phyloP scores from a whole-genome alignment of 2,113 vertebrate genomes.

The Gasterosteus nipponicus region DNA sequence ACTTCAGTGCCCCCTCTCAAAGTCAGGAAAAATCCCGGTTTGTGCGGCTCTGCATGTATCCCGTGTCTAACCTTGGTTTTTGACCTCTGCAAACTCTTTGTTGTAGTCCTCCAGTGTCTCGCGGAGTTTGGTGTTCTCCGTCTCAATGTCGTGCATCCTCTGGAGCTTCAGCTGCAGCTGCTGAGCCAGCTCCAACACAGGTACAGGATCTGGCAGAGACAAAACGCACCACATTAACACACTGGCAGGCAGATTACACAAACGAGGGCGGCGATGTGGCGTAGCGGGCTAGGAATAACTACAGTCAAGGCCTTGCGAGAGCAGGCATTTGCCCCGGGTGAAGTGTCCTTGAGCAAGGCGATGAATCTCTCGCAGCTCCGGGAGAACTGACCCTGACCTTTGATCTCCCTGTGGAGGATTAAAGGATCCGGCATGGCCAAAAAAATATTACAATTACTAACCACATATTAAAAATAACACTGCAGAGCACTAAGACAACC shows the following conservation, averaged over 20 bases:
- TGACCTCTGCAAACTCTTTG: constrained; percentile 98
- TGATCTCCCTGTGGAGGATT: constrained; percentile 46
- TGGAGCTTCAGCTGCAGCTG: constrained; percentile 99
- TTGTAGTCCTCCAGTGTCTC: constrained; percentile 99
- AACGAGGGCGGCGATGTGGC: constrained; percentile 60
- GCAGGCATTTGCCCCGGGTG: constrained; percentile 46
- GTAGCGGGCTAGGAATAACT: constrained; percentile 67
- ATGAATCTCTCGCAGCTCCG: constrained; percentile 69
- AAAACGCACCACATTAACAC: constrained; percentile 66
- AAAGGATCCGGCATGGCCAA: constrained; percentile 29
- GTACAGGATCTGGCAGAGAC: constrained; percentile 88
- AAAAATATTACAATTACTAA: constrained; percentile 35
- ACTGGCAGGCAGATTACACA: constrained; percentile 61
- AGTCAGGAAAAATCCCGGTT: constrained; percentile 16
- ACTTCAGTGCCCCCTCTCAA: constrained; percentile 26
- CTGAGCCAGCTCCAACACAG: constrained; percentile 94
- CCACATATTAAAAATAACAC: background rate
- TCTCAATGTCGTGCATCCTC: constrained; percentile 97
- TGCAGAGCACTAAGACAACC: too few relatives aligned
- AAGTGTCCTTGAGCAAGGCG: constrained; percentile 75
- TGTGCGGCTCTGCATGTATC: constrained; percentile 10
- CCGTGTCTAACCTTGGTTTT: constrained; percentile 92
- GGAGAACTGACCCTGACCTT: constrained; percentile 62
- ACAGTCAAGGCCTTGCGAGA: constrained; percentile 65
- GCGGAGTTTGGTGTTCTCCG: constrained; percentile 97